These are phyloP conservation scores for Thymelicus acteon DNA, from an alignment of 2,888 invertebrate genomes.

Conservation along the genomic window DNA sequence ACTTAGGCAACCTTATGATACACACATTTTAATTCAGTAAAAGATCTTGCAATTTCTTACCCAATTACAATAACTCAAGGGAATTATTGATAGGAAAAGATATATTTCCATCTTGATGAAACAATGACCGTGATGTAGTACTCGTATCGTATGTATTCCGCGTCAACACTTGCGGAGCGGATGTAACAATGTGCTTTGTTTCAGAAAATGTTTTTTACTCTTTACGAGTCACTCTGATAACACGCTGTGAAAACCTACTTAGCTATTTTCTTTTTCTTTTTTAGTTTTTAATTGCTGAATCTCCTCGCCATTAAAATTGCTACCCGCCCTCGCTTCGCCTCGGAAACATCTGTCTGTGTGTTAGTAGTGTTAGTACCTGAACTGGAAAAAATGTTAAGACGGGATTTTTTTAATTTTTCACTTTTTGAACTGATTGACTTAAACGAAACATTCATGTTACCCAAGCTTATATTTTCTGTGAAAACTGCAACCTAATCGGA, in stretches of 20 bases:
- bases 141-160: neutral
- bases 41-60: constrained; percentile 5
- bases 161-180: neutral
- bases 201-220: neutral
- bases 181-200: constrained; percentile 32
- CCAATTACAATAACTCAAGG: constrained; percentile 19
- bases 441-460: too few species aligned
- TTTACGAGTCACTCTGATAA: neutral
- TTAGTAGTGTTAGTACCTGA: too few species aligned
- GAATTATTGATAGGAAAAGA: constrained; percentile 4
- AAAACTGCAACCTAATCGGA: too few species aligned
- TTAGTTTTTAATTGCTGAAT: neutral
- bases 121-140: neutral
- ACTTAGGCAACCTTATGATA: too few species aligned
- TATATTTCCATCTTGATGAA: constrained; percentile 16
- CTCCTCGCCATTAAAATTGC: too few species aligned
- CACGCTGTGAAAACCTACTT: neutral
- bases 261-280: neutral
- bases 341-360: too few species aligned
- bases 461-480: too few species aligned
- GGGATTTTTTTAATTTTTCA: constrained; percentile 5
- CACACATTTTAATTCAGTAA: too few species aligned
- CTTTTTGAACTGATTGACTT: too few species aligned
- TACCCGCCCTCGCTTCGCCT: too few species aligned
- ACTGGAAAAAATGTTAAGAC: too few species aligned